A percentile compares a stretch with the other conserved stretches of the same genome.
Evolutionary conservation across 2,113 vertebrate genomes (phyloP).

Genomic region (Vicugna pacos): DNA sequence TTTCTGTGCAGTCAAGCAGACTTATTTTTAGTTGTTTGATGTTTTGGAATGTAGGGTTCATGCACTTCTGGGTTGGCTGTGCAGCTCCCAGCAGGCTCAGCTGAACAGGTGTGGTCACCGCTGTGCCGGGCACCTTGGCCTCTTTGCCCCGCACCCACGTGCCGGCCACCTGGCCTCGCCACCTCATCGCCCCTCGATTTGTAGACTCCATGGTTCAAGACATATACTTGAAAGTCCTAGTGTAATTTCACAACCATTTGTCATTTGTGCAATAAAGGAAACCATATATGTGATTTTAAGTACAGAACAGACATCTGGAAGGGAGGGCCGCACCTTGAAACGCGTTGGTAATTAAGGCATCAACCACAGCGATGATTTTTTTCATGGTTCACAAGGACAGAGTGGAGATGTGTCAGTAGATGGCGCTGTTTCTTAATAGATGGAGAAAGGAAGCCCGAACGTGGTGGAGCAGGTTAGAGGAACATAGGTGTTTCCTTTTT

Average conservation of each 20-base stretch:
- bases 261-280: constrained; percentile 36
- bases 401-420: constrained; percentile 76
- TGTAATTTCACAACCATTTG: constrained; percentile 45
- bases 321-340: constrained; percentile 27
- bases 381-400: background rate
- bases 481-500: background rate
- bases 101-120: background rate
- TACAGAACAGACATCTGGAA: background rate
- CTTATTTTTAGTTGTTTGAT: background rate
- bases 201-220: background rate
- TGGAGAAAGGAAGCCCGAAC: background rate
- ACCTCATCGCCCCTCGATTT: background rate
- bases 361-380: background rate
- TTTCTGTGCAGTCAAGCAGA: background rate
- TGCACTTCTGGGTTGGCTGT: background rate
- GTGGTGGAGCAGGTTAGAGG: background rate
- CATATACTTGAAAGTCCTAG: background rate
- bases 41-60: background rate
- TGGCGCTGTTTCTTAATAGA: constrained; percentile 87
- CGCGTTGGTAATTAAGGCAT: constrained; percentile 44
- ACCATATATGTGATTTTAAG: constrained; percentile 43
- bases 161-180: background rate
- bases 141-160: background rate
- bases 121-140: background rate
- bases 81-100: background rate